phyloP scores from a whole-genome alignment of 2,113 vertebrate species.

The Odobenus rosmarus region DNA sequence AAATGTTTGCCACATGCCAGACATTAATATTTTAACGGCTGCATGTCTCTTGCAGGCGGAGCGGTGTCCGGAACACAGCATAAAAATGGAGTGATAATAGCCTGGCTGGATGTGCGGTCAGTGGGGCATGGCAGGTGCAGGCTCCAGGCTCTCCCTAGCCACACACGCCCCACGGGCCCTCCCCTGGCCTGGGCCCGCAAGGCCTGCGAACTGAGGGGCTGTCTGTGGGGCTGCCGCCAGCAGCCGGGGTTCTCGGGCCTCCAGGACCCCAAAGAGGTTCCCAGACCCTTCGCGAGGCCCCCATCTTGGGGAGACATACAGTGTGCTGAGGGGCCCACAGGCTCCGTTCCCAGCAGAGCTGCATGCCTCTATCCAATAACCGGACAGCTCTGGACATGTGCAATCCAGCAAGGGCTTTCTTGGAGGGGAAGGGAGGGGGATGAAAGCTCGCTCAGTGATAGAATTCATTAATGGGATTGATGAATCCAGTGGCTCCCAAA shows the following conservation, averaged over 20 bases:
- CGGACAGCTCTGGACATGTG: background rate
- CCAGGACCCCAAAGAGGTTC: background rate
- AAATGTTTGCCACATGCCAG: conserved; percentile 70
- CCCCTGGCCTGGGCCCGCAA: too few relatives aligned
- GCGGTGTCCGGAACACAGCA: background rate
- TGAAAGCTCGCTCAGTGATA: background rate
- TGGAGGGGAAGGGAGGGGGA: background rate
- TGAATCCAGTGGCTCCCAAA: background rate
- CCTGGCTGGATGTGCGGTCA: background rate
- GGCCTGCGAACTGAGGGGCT: background rate
- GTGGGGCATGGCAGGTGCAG: rapidly evolving
- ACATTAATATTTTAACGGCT: conserved; percentile 64
- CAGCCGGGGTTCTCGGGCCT: background rate
- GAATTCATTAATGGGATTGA: background rate
- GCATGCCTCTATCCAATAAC: background rate
- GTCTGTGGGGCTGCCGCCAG: background rate
- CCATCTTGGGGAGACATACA: too few relatives aligned
- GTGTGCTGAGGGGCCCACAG: too few relatives aligned
- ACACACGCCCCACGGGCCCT: rapidly evolving
- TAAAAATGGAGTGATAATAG: conserved; percentile 46
- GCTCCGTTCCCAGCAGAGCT: background rate
- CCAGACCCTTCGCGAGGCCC: background rate
- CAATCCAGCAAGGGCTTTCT: background rate
- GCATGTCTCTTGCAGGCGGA: background rate
- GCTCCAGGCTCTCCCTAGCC: background rate